Base-by-base conservation (phyloP, 2,888 invertebrate genomes). In the Diarsia mendica region DNA sequence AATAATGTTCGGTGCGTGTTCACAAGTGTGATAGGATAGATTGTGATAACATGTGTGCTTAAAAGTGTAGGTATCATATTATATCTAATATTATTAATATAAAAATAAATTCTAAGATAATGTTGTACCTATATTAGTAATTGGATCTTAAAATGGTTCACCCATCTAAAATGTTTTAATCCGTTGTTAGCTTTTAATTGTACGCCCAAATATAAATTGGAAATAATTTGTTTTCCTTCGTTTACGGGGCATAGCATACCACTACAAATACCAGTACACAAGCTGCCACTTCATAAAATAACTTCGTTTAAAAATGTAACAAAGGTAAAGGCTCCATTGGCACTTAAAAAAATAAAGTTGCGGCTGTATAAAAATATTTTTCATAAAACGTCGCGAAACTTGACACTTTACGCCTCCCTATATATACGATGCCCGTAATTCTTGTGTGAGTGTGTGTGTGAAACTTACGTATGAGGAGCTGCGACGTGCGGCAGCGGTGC, bases 381-480 rank as follows among this genome's bases (percentile, higher is more conserved):
- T 84, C 82, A 86, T 82, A 80, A 86, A 87, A 86, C 77, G 79
- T 83, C 75, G 80, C 68, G 79, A 85, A 89, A 89, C 85, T 90
- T 90, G 85, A 87, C 83, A 86, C 85, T 85, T 88, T 84, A 82
- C 84, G 79, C 83, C 82, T 85, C 80, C 80, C 77, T 87, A 78
- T 84, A 83, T 76, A 85, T 78, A 83, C 72, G 55, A 61, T 55
- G 77, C 76, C 80, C 82, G 73, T 85, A 83, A 84, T 81, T 84
- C 74, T 74, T 82, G 75, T 84, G 81, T 80, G 82, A 76, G 85
- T 78, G 86, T 80, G 84, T 82, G 79, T 70, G 77, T 72, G 53
- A 61, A 80, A 82, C 81, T 84, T 75, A 74, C 72, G 79, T 87
- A 85, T 83, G 82, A 87, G 83, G 85, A 80, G 85, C 81, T 74